Evolutionary conservation across 2,113 vertebrate genomes (phyloP).

Genomic region (Myrmophylax atrothorax): DNA sequence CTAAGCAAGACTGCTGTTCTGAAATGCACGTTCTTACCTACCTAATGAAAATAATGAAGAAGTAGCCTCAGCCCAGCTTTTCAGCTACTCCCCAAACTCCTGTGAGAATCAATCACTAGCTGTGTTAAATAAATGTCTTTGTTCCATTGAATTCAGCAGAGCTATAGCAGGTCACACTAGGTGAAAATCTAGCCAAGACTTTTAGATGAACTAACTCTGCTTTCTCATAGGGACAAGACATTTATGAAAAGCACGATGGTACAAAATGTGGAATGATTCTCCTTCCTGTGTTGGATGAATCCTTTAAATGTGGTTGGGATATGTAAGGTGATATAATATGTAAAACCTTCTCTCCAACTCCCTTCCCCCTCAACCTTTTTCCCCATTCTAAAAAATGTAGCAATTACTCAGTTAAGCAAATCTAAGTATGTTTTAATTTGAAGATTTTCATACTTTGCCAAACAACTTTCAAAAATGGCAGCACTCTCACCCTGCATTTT

Average conservation of each 20-base stretch:
- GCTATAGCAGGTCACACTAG: not conserved
- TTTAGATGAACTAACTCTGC: rapidly evolving
- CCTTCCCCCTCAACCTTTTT: not conserved
- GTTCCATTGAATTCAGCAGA: not conserved
- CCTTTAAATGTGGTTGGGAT: not conserved
- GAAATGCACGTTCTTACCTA: not conserved
- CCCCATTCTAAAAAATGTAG: not conserved
- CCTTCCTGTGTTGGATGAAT: not conserved
- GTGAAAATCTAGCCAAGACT: not conserved
- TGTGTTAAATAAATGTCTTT: not conserved
- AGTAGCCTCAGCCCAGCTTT: not conserved
- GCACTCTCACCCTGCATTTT: not conserved
- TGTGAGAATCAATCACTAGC: not conserved
- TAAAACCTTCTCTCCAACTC: not conserved
- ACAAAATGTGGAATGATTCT: not conserved
- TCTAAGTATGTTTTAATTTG: not conserved
- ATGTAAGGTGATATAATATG: not conserved
- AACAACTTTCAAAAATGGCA: not conserved
- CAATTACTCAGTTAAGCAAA: not conserved
- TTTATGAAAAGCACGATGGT: not conserved
- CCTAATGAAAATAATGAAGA: not conserved
- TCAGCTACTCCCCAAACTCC: not conserved
- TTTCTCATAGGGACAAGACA: not conserved
- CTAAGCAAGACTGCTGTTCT: not conserved
- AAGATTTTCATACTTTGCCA: not conserved